phyloP scores from a whole-genome alignment of 2,797 vertebrate genomes.

The Hemibagrus guttatus region DNA sequence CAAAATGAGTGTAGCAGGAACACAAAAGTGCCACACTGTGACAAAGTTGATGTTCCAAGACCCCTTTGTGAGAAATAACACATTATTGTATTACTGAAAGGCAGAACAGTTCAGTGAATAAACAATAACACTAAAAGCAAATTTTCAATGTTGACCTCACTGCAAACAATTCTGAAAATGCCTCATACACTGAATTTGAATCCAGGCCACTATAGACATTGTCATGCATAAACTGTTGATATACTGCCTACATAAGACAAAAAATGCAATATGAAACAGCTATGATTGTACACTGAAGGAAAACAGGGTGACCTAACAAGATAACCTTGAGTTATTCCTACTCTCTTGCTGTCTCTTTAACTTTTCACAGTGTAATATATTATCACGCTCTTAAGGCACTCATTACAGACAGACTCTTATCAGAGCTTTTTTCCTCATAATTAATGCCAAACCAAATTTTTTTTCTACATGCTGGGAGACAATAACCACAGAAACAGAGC shows the following conservation, averaged over 20 bases:
- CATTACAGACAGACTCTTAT: constrained; percentile 68
- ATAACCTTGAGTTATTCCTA: constrained; percentile 66
- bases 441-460: constrained; percentile 61
- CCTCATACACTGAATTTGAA: not conserved
- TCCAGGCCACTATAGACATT: not conserved
- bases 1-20: not conserved
- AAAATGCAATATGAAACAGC: not conserved
- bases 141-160: not conserved
- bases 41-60: not conserved
- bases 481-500: constrained; percentile 6
- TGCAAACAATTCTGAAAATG: not conserved
- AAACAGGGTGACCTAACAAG: constrained; percentile 53
- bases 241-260: not conserved
- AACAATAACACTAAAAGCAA: not conserved
- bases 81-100: not conserved
- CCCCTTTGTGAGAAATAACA: not conserved
- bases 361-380: constrained; percentile 65
- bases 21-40: not conserved
- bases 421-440: constrained; percentile 72
- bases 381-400: constrained; percentile 64
- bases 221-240: not conserved
- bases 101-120: not conserved
- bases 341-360: constrained; percentile 41
- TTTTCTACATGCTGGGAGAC: constrained; percentile 51
- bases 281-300: not conserved